phyloP scores from a whole-genome alignment of 2,888 invertebrate genomes.

The Sepiola atlantica region DNA sequence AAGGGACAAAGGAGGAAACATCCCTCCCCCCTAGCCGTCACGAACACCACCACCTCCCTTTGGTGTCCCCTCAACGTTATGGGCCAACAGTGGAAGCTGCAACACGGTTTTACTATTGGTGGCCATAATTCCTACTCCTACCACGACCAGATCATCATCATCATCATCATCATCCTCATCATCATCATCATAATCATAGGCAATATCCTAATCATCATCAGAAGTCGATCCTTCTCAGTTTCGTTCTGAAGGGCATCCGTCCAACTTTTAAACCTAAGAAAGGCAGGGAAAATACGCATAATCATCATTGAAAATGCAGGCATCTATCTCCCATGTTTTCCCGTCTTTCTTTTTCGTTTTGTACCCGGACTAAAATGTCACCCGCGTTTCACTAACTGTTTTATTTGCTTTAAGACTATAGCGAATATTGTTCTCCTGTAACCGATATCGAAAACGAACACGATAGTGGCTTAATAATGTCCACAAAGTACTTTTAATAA shows the following conservation, averaged over 20 bases:
- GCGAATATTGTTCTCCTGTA: too few species aligned
- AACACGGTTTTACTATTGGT: constrained; percentile 6
- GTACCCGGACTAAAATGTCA: neutral
- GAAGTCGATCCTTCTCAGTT: neutral
- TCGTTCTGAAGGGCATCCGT: neutral
- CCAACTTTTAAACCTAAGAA: neutral
- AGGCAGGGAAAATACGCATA: constrained; percentile 10
- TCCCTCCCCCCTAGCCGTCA: neutral
- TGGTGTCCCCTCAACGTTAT: neutral
- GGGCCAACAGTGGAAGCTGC: constrained; percentile 15
- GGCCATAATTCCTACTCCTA: neutral
- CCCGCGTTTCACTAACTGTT: neutral
- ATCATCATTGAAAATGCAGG: neutral
- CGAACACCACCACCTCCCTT: neutral
- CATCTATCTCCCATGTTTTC: neutral
- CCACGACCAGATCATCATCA: neutral
- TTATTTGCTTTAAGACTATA: neutral
- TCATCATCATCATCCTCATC: too few species aligned
- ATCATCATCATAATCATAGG: too few species aligned
- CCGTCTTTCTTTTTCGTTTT: neutral
- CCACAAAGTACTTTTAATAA: neutral
- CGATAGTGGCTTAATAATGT: neutral
- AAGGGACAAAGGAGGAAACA: neutral
- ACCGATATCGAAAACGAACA: neutral
- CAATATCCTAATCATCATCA: too few species aligned